Conservation (phyloP, 2,113 vertebrate genomes). For the Gymnocephalus cernua region DNA sequence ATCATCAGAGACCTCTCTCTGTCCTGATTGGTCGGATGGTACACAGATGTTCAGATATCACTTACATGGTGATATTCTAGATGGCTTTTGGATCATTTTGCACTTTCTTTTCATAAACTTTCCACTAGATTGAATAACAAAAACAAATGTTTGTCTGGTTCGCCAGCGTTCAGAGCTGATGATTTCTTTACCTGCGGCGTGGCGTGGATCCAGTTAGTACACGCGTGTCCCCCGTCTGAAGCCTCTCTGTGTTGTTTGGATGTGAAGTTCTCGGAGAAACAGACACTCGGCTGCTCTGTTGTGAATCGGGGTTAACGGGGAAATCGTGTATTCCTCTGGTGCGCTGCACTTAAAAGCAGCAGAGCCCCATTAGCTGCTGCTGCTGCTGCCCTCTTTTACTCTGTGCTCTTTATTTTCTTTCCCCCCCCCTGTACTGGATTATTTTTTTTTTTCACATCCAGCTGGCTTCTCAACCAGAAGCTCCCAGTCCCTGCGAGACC, state of each 20-base stretch:
- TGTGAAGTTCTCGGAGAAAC: slow-evolving; percentile 23
- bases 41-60: no score
- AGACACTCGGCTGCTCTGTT: slow-evolving; percentile 19
- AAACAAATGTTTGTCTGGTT: no score
- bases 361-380: slow-evolving; percentile 70
- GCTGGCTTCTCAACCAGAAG: slow-evolving; percentile 79
- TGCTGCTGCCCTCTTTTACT: slow-evolving; percentile 20
- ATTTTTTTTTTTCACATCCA: slow-evolving; percentile 44
- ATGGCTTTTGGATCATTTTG: no score
- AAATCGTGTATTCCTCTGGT: slow-evolving; percentile 77
- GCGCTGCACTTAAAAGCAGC: slow-evolving; percentile 79
- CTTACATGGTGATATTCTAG: no score
- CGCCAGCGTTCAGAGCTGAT: no score
- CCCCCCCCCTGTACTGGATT: background rate
- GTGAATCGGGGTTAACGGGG: slow-evolving; percentile 40
- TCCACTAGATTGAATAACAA: no score
- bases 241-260: slow-evolving; percentile 16
- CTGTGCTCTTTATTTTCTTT: slow-evolving; percentile 4
- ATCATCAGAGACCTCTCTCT: no score
- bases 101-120: no score
- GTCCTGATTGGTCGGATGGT: no score
- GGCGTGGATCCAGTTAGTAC: background rate
- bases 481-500: slow-evolving; percentile 61
- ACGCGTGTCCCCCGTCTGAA: background rate
- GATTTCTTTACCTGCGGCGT: no score